Evolutionary conservation across 2,888 invertebrate genomes (phyloP), one percentile per base, ranked within the genome.

Genomic region (Petrolisthes manimaculis): DNA sequence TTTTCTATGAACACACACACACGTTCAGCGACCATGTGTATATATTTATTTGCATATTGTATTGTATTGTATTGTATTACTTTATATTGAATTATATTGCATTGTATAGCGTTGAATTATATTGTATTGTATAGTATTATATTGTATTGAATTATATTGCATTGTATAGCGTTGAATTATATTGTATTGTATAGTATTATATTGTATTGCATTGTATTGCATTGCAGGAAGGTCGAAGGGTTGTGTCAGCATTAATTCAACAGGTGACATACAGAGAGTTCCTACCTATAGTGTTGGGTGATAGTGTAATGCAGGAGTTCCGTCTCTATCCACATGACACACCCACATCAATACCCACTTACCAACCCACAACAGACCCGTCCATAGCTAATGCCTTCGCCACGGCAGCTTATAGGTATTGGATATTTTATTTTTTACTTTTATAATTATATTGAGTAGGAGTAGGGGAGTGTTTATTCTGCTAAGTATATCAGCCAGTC

Each of bases 291-390:
- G 92, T 94, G 12, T 91, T 94, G 55, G 94, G 94, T 24, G 92
- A 92, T 80, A 92, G 92, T n/a, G 86, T 93, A n/a, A 92, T 93
- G 91, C 88, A 92, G 78, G 92, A 92, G 79, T 93, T 92, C 91
- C 93, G 93, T 18, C 91, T 94, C 8, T 92, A 92, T 37, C 91
- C 92, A 8, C 96, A 96, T 93, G 51, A 54, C 53, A 8, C 18
- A 69, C 6, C 71, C 6, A 61, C 61, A 12, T 18, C 18, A 61
- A 96, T 96, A 96, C 94, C 96, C 92, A 96, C 96, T 54, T 97
- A 97, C 92, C 97, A 97, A 93, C 92, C 95, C 0, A 95, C 95
- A 90, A 96, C 97, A 0, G 97, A 98, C 93, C 69, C 89, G 6
- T 85, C 89, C 53, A 80, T 89, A 5, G 86, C 93, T 1, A 93